Percentiles rank a stretch among this genome's conserved stretches.
phyloP scores from a whole-genome alignment of 2,113 vertebrate genomes.

The Rousettus leschenaultii region DNA sequence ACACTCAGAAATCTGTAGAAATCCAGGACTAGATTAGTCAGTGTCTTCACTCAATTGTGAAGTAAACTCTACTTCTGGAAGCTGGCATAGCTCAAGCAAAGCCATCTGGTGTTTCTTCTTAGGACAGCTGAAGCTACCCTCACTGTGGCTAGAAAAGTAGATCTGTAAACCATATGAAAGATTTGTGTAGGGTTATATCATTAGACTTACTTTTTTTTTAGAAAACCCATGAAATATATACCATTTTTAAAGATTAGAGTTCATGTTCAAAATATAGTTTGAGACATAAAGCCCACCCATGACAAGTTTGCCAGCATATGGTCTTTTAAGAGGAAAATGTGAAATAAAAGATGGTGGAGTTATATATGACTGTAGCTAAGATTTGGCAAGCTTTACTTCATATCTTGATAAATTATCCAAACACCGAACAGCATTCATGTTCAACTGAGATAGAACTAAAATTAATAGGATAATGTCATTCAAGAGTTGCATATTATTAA shows the following conservation, averaged over 20 bases:
- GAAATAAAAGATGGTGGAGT: conserved; percentile 56
- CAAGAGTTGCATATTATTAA: conserved; percentile 49
- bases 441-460: conserved; percentile 52
- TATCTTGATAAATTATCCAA: conserved; percentile 62
- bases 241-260: not conserved
- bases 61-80: not conserved
- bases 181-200: not conserved
- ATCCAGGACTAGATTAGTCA: not conserved
- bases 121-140: not conserved
- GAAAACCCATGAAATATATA: not conserved
- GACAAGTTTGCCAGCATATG: not conserved
- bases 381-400: conserved; percentile 60
- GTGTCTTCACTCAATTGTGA: not conserved
- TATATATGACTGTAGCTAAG: conserved; percentile 59
- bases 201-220: not conserved
- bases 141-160: not conserved
- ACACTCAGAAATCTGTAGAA: conserved; percentile 25
- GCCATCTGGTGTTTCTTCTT: not conserved
- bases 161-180: conserved; percentile 32
- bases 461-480: conserved; percentile 53
- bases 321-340: conserved; percentile 52
- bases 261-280: conserved; percentile 44
- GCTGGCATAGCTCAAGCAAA: not conserved
- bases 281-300: not conserved
- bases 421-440: conserved; percentile 53